Evolutionary conservation across 2,113 vertebrate genomes (phyloP).

Genomic region (Ammodytes marinus): DNA sequence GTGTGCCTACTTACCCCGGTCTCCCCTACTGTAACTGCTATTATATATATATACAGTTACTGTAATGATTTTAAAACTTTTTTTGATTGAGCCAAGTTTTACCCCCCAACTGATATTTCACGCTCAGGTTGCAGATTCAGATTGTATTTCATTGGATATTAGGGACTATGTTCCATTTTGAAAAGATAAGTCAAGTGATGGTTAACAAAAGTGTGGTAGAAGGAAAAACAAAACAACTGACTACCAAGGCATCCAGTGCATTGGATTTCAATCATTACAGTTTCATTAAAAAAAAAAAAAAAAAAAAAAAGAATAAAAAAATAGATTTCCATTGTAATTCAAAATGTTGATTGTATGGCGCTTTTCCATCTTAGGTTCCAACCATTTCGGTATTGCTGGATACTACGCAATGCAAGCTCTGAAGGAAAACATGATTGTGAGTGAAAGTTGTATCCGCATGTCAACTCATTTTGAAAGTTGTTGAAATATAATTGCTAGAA

Average conservation of each 20-base stretch:
- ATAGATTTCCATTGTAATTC: not conserved
- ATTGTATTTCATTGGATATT: not conserved
- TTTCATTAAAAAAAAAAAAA: not conserved
- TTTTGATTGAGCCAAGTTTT: not conserved
- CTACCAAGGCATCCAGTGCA: not conserved
- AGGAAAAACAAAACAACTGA: not conserved
- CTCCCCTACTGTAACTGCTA: too few relatives aligned
- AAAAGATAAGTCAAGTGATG: not conserved
- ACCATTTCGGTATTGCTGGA: conserved; percentile 86
- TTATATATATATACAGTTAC: too few relatives aligned
- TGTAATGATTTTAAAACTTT: not conserved
- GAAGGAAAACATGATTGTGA: conserved; percentile 86
- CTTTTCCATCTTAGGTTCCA: conserved; percentile 78
- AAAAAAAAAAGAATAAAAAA: not conserved
- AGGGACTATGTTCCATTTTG: not conserved
- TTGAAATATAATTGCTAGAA: too few relatives aligned
- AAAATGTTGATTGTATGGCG: not conserved
- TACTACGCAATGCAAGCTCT: conserved; percentile 84
- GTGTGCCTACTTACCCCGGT: too few relatives aligned
- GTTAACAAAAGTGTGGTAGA: not conserved
- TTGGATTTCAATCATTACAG: not conserved
- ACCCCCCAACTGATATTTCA: not conserved
- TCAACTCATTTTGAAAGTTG: too few relatives aligned
- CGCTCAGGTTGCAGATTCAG: not conserved
- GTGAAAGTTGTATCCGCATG: conserved; percentile 38